Percentiles rank a stretch among this genome's conserved stretches.
These are phyloP conservation scores for Scomber colias DNA, from an alignment of 2,113 vertebrate species.

Conservation along the genomic window DNA sequence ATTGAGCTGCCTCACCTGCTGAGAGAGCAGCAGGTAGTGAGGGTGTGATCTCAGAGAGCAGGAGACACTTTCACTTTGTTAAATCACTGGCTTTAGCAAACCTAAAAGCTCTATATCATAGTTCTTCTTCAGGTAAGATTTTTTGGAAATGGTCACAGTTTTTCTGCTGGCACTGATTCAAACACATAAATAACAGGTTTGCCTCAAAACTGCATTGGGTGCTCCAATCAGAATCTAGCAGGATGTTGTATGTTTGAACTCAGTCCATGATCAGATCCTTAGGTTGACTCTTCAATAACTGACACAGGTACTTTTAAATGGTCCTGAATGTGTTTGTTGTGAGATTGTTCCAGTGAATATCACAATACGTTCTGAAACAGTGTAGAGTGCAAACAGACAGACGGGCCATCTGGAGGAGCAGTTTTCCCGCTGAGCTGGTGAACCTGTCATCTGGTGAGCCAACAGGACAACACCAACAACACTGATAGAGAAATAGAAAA, in stretches of 20 bases:
- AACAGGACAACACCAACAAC: conserved; percentile 3
- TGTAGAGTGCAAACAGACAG: conserved; percentile 24
- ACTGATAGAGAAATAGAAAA: background rate
- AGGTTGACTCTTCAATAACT: background rate
- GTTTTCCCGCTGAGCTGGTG: conserved; percentile 33
- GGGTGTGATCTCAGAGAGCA: too few relatives aligned
- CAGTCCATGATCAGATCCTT: background rate
- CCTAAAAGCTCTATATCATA: too few relatives aligned
- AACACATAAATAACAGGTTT: background rate
- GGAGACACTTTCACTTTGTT: too few relatives aligned
- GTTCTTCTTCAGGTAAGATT: too few relatives aligned
- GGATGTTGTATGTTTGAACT: too few relatives aligned
- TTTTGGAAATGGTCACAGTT: too few relatives aligned
- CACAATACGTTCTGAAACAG: conserved; percentile 34
- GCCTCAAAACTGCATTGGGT: too few relatives aligned
- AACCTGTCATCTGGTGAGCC: conserved; percentile 40
- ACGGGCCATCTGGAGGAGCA: conserved; percentile 46
- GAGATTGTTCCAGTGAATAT: background rate
- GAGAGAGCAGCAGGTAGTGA: background rate
- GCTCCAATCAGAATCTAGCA: background rate
- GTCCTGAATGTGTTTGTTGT: conserved; percentile 1
- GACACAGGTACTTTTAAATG: background rate
- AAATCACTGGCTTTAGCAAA: too few relatives aligned
- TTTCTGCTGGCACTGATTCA: too few relatives aligned
- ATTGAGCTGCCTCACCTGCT: background rate